Conservation (phyloP, 2,113 vertebrate genomes). For the Dromaius novaehollandiae region DNA sequence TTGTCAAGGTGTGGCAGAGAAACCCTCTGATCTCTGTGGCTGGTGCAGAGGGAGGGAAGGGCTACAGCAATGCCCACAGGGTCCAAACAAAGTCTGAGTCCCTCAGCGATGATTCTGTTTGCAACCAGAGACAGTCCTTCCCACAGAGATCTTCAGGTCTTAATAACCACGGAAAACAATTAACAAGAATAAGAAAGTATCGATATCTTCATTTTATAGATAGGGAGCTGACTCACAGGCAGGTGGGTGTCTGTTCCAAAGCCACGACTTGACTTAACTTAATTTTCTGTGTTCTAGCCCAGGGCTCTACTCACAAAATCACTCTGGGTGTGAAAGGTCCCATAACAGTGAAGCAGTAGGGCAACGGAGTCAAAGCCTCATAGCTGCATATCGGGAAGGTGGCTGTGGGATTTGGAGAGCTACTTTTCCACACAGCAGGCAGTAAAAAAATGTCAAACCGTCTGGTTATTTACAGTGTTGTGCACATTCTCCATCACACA, state of each 20-base stretch:
- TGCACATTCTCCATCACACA: neutral
- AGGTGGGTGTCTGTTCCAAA: neutral
- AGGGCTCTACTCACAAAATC: neutral
- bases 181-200: neutral
- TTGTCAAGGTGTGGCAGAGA: neutral
- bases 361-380: neutral
- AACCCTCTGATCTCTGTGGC: neutral
- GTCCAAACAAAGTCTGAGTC: neutral
- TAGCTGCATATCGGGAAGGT: neutral
- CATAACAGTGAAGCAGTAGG: neutral
- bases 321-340: neutral
- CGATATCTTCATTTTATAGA: neutral
- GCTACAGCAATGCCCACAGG: neutral
- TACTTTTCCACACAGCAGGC: neutral
- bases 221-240: neutral
- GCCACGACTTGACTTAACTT: slow-evolving; percentile 16
- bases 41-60: neutral
- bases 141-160: neutral
- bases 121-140: neutral
- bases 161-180: neutral
- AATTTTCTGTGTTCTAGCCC: slow-evolving; percentile 1
- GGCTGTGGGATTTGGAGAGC: neutral
- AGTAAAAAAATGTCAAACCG: neutral
- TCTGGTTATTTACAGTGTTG: neutral
- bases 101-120: neutral